Evolutionary conservation across 2,797 vertebrate species (phyloP), one percentile per base, ranked within the genome.

Genomic region (Denticeps clupeoides): DNA sequence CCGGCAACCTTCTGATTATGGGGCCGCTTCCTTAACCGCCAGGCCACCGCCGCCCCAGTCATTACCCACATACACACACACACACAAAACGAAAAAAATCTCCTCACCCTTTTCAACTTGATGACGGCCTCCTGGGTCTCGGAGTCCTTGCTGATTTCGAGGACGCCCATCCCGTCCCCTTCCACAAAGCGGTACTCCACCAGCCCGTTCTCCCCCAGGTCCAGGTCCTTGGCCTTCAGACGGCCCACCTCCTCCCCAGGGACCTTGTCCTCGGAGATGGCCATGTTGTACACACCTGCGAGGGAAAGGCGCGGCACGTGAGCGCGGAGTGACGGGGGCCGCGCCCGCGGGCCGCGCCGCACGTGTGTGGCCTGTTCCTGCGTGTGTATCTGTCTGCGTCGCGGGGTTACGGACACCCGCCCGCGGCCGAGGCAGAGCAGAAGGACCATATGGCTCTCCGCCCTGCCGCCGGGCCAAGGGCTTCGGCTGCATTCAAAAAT

Each of bases 101-200:
- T 35, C 29, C 33, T 22, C 26, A 26, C 26, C 23, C 22, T 13
- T 18, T 47, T 96, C 45, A 98, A 86, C 60, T 96, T 97, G 51
- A 97, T 81, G 33, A 98, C 88, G 0, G 91, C 93, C 68, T 98
- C 93, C 56, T 90, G 89, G 50, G 91, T 95, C 72, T 94, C 87
- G 0, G 93, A 96, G 73, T 98, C 90, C 0, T 91, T 93, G 44
- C 75, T 82, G 62, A 98, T 85, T 56, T 97, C 93, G 49, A 97
- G 97, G 67, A 85, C 44, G 41, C 78, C 77, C 49, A 89, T 66
- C 1, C 93, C 93, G 0, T 98, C 94, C 22, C 92, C 93, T 4
- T 97, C 93, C 2, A 91, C 72, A 33, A 96, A 72, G 32, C 78
- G 88, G 72, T 98, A 98, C 18, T 86, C 82, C 47, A 96, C 89